Evolutionary conservation across 2,797 vertebrate genomes (phyloP).

Genomic region (Poeciliopsis paucimaculata): DNA sequence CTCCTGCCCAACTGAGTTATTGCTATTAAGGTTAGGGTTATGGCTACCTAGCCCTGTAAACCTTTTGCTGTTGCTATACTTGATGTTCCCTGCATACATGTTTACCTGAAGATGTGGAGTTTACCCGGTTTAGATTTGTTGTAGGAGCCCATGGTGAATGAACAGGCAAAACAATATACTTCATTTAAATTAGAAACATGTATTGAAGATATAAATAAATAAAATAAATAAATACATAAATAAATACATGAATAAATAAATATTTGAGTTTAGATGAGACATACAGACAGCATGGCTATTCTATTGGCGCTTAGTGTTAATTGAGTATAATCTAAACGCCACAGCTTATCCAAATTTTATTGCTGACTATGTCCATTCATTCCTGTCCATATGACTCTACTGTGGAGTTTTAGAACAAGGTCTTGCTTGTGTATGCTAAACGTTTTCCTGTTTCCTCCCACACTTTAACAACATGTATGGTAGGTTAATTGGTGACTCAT

Average conservation of each 20-base stretch:
- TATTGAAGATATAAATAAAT: not conserved
- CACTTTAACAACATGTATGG: not conserved
- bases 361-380: not conserved
- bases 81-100: too few species aligned
- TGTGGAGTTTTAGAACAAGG: not conserved
- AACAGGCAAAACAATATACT: too few species aligned
- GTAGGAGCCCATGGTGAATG: too few species aligned
- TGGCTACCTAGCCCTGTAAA: too few species aligned
- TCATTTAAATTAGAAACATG: not conserved
- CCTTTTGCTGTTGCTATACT: too few species aligned
- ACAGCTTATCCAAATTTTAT: not conserved
- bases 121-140: too few species aligned
- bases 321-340: not conserved
- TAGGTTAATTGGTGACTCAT: not conserved
- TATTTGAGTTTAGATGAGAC: not conserved
- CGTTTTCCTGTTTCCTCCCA: not conserved
- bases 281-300: not conserved
- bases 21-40: too few species aligned
- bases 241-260: not conserved
- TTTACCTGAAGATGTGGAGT: too few species aligned
- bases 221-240: too few species aligned
- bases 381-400: not conserved
- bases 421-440: not conserved
- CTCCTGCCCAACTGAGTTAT: too few species aligned
- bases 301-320: not conserved